Evolutionary conservation across 2,113 vertebrate species (phyloP).

Genomic region (Ifrita kowaldi): DNA sequence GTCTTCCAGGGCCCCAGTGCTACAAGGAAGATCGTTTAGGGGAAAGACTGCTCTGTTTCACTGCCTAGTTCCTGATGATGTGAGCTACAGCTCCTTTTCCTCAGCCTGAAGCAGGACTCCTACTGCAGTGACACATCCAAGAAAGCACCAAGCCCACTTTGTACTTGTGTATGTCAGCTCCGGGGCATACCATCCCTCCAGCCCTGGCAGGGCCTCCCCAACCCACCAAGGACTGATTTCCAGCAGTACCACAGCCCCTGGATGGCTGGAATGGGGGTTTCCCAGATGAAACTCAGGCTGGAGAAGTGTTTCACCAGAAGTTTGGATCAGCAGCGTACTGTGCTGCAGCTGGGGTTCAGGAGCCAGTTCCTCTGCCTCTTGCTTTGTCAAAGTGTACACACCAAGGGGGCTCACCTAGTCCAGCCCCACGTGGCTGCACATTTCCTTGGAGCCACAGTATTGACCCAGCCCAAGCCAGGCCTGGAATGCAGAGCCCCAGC

Average conservation of each 20-base stretch:
- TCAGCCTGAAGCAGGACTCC: neutral
- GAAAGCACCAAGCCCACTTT: neutral
- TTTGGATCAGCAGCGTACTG: neutral
- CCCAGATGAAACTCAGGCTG: neutral
- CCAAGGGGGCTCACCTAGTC: rapidly evolving
- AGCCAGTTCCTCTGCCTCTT: neutral
- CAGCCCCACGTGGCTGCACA: neutral
- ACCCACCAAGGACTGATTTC: neutral
- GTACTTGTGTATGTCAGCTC: neutral
- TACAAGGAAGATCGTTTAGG: neutral
- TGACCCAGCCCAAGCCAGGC: neutral
- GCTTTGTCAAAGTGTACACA: neutral
- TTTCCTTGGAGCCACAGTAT: rapidly evolving
- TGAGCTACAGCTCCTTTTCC: neutral
- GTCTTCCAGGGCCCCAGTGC: neutral
- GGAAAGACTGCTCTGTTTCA: neutral
- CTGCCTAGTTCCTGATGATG: neutral
- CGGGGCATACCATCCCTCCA: neutral
- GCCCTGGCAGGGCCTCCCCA: neutral
- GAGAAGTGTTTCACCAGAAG: neutral
- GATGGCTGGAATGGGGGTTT: neutral
- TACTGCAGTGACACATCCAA: neutral
- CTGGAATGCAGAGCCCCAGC: neutral
- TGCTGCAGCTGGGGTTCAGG: neutral
- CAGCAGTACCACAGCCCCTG: neutral